Percentiles rank a stretch among this genome's conserved stretches.
These are phyloP conservation scores for Cettia cetti DNA, from an alignment of 2,113 vertebrate species.

Conservation along the genomic window DNA sequence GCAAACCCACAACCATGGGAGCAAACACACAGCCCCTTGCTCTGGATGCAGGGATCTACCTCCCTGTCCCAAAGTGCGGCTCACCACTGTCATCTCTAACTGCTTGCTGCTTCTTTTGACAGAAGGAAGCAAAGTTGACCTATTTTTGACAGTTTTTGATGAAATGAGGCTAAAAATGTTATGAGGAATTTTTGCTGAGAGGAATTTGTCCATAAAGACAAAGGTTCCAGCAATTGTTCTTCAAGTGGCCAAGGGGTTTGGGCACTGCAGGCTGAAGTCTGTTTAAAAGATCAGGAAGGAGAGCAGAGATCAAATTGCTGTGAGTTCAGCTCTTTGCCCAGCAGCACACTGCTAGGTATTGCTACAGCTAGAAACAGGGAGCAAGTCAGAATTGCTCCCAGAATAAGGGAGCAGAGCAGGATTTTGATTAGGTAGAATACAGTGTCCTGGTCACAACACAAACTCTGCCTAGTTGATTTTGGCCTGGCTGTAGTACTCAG, in stretches of 20 bases:
- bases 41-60: background rate
- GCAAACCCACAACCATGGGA: background rate
- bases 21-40: background rate
- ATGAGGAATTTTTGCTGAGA: background rate
- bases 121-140: background rate
- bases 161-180: background rate
- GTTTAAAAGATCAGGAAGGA: background rate
- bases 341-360: background rate
- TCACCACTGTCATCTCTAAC: background rate
- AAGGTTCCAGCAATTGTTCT: background rate
- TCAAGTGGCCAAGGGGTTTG: background rate
- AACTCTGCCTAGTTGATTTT: background rate
- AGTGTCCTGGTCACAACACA: background rate
- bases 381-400: background rate
- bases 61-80: background rate
- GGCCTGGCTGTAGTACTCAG: background rate
- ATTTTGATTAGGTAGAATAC: background rate
- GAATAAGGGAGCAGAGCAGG: background rate
- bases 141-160: constrained; percentile 31
- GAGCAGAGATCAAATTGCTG: background rate
- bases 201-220: background rate
- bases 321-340: background rate
- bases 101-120: background rate
- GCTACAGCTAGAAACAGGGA: background rate
- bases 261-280: background rate